Percentiles rank a stretch among this genome's conserved stretches.
These are phyloP conservation scores for Anagyrus pseudococci DNA, from an alignment of 2,888 invertebrate species.

Conservation along the genomic window DNA sequence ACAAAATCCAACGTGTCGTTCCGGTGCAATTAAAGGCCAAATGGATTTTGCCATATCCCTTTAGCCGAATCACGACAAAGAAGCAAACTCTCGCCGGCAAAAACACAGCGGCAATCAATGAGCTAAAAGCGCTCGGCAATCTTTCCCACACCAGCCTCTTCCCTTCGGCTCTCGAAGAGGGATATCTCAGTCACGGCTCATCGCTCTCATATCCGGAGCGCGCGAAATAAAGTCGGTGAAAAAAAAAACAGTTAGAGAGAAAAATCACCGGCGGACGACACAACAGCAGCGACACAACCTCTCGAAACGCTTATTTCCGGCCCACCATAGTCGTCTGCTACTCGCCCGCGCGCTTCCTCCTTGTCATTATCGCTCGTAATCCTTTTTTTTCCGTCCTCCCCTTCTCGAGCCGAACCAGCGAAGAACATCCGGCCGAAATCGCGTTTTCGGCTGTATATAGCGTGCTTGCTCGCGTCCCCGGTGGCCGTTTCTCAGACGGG, in stretches of 20 bases:
- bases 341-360: not conserved
- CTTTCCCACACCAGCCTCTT: not conserved
- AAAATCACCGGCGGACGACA: too few relatives aligned
- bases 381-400: not conserved
- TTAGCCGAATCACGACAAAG: too few relatives aligned
- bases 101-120: too few relatives aligned
- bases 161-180: not conserved
- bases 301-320: constrained; percentile 23
- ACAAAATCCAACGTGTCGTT: too few relatives aligned
- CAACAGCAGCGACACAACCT: not conserved
- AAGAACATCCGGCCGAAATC: not conserved
- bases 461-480: constrained; percentile 27
- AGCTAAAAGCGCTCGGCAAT: not conserved
- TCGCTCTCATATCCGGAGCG: constrained; percentile 1
- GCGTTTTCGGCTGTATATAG: not conserved
- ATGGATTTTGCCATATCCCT: too few relatives aligned
- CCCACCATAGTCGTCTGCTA: constrained; percentile 17
- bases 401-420: not conserved
- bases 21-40: too few relatives aligned
- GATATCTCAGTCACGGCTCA: not conserved
- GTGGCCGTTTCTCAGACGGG: constrained; percentile 42
- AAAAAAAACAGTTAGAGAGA: not conserved
- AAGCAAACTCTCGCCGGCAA: too few relatives aligned
- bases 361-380: constrained; percentile 13
- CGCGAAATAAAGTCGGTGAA: not conserved